Evolutionary conservation across 2,113 vertebrate genomes (phyloP), one percentile per base, ranked within the genome.

Genomic region (Syngnathoides biaculeatus): DNA sequence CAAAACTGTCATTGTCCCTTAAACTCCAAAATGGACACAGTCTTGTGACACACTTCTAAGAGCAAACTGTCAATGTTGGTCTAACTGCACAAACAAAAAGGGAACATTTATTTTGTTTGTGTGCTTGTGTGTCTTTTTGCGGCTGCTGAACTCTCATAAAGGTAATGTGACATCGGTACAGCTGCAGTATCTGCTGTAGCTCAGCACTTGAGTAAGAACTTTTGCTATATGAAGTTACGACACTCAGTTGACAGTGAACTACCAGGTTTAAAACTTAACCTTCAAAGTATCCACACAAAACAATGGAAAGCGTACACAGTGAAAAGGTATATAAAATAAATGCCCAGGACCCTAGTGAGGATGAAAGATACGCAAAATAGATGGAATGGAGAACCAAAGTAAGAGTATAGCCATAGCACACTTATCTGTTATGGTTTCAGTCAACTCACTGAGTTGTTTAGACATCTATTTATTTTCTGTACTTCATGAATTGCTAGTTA

Each of bases 211-310:
- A 79, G 64, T 53, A 64, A 69, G 30, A 75, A 67, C 73, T 81
- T 83, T 78, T 66, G 77, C 69, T 70, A 82, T 83, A 85, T 84
- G 60, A 75, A 57, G 73, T 86, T 89, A 73, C 82, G 67, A 26
- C 57, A 73, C 63, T 78, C 59, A 68, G 64, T 75, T 72, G 68
- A 78, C 3, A 19, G 43, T 52, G 39, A 58, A 27, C 20, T 53
- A 30, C 67, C 24, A 45, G 27, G 66, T 35, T 48, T 63, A 84
- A 77, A 85, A 88, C 67, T n/a, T 71, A 52, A 86, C 39, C 65
- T 62, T 61, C 6, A 7, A 30, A 13, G 53, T 15, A 56, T 56
- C 55, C 27, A 19, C 26, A 30, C 55, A 57, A 30, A 27, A 10
- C 2, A n/a, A 52, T 22, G 10, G n/a, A 22, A 50, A 20, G 48